Evolutionary conservation across 2,113 vertebrate genomes (phyloP), one percentile per base, ranked within the genome.

Genomic region (Perca fluviatilis): DNA sequence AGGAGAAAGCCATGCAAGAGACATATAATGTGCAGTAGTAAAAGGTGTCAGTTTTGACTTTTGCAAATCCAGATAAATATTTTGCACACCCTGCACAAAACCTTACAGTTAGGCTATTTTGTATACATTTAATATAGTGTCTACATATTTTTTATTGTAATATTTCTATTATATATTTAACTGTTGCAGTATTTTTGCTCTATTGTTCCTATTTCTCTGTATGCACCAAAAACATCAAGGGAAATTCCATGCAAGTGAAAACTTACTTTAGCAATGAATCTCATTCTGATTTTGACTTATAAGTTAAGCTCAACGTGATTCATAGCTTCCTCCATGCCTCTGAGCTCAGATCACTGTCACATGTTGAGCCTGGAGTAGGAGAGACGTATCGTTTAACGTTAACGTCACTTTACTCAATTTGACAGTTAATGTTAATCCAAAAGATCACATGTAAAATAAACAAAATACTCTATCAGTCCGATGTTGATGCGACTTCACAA

Each of bases 291-390:
- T 64, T n/a, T 60, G 16, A 7, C 30, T 6, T 23, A 40, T 27
- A 9, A 6, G 13, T 76, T 36, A 15, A 72, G 25, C 27, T 21
- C 15, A 67, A 66, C 4, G 71, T 80, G 86, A 91, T 73, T 77
- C 67, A 86, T 49, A 60, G 80, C 61, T 67, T 89, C 57, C 83
- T 82, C 74, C 61, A 11, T 53, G 73, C 21, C 27, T 85, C 60
- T 78, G 40, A n/a, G 73, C 79, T 81, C 53, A 2, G 72, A 88
- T 80, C 82, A 72, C 46, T 18, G 86, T 90, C 87, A 86, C 84
- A 86, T 89, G 87, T 27, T 40, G 27, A 40, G 5, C 13, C 33
- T 10, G 21, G 43, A 25, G 40, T 46, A n/a, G 57, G 11, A 43
- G 13, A 63, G 43, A 43, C 53, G 14, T n/a, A 12, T 10, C 40